Conservation (phyloP, 2,797 vertebrate species). For the Eutrigla gurnardus region DNA sequence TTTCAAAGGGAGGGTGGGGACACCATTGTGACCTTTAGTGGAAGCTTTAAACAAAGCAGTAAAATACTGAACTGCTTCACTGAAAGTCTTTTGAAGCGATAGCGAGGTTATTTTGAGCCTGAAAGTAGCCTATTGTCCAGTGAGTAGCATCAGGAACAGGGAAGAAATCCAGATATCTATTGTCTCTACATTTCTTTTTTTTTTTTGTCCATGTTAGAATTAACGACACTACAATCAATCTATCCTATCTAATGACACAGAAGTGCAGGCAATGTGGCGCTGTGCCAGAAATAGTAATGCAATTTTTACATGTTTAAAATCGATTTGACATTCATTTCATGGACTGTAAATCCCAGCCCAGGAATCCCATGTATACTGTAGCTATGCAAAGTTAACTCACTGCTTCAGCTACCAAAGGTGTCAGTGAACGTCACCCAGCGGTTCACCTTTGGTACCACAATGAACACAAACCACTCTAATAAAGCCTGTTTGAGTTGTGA, state of each 20-base stretch:
- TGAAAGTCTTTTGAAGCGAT: slow-evolving; percentile 13
- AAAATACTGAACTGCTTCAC: slow-evolving; percentile 19
- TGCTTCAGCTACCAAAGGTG: neutral
- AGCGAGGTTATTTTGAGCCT: slow-evolving; percentile 26
- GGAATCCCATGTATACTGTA: neutral
- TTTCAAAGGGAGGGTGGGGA: slow-evolving; percentile 52
- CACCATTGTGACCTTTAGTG: slow-evolving; percentile 26
- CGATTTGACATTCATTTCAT: neutral
- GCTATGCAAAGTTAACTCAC: neutral
- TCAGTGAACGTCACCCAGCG: neutral
- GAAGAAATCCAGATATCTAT: neutral
- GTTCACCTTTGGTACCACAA: neutral
- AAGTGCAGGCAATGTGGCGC: slow-evolving; percentile 8
- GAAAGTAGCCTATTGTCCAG: slow-evolving; percentile 44
- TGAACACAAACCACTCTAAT: neutral
- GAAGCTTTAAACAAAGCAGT: slow-evolving; percentile 25
- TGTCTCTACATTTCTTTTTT: neutral
- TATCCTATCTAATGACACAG: slow-evolving; percentile 24
- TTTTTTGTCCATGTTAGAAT: neutral
- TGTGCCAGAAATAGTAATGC: slow-evolving; percentile 11
- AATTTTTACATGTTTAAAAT: neutral
- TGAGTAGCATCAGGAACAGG: neutral
- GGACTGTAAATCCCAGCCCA: neutral
- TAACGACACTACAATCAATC: no score
- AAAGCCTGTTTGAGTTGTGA: neutral